Conservation (phyloP, 2,113 vertebrate species). For the Taxidea taxus region DNA sequence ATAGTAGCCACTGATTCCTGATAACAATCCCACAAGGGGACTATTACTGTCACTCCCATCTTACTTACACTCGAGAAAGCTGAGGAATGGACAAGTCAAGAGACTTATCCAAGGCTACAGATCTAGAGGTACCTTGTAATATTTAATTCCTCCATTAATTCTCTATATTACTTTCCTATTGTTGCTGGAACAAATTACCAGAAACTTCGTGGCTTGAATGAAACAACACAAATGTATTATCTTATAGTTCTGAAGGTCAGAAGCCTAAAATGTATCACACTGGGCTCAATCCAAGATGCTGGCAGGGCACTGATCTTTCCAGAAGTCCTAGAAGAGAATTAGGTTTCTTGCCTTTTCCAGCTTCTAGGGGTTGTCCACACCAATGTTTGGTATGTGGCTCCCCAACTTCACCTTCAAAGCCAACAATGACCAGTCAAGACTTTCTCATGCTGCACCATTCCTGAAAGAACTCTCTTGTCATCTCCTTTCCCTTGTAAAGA, state of each 20-base stretch:
- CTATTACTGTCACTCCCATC: neutral
- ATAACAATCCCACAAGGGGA: too few species aligned
- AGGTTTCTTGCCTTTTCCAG: neutral
- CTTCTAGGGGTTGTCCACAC: neutral
- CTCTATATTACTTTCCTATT: neutral
- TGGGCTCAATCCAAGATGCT: neutral
- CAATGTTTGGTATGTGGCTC: neutral
- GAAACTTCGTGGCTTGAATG: neutral
- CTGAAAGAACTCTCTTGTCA: neutral
- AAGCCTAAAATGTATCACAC: neutral
- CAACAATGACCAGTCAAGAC: fast-evolving
- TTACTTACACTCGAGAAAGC: neutral
- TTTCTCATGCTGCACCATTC: neutral
- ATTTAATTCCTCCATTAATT: neutral
- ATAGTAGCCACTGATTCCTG: neutral
- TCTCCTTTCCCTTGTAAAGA: neutral
- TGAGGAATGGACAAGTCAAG: neutral
- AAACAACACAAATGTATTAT: neutral
- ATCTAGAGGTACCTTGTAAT: neutral
- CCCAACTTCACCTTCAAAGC: neutral
- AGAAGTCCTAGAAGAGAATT: neutral
- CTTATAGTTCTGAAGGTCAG: neutral
- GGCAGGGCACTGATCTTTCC: fast-evolving
- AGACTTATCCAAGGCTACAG: neutral
- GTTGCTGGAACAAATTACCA: neutral